Evolutionary conservation across 2,888 invertebrate genomes (phyloP).

Genomic region (Drosophila anceps): DNA sequence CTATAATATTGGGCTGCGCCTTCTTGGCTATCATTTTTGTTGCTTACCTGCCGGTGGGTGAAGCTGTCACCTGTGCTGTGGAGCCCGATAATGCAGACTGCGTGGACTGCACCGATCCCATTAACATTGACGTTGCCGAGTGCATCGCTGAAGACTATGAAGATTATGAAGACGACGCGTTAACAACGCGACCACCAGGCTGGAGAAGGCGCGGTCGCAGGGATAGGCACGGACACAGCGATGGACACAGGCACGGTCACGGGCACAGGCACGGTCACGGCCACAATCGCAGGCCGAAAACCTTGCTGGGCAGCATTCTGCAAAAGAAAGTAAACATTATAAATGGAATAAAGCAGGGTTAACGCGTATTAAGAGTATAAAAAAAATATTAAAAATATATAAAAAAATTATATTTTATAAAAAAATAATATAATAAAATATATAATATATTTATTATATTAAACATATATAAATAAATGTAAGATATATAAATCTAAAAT

Average conservation of each 20-base stretch:
- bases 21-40: constrained; percentile 7
- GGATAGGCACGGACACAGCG: too few species aligned
- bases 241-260: background rate
- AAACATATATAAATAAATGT: background rate
- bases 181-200: constrained; percentile 2
- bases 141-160: constrained; percentile 20
- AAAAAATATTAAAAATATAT: background rate
- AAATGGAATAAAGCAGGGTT: background rate
- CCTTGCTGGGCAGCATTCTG: constrained; percentile 19
- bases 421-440: background rate
- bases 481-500: too few species aligned
- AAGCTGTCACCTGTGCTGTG: constrained; percentile 25
- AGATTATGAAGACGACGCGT: background rate
- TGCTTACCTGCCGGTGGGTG: constrained; percentile 6
- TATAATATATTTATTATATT: too few species aligned
- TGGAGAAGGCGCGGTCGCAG: constrained; percentile 1
- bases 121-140: constrained; percentile 14
- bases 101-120: constrained; percentile 22
- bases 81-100: constrained; percentile 30
- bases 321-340: constrained; percentile 32
- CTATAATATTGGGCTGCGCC: background rate
- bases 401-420: too few species aligned
- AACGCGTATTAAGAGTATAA: background rate
- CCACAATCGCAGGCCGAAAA: constrained; percentile 14
- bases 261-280: background rate